Conservation (phyloP, 1,140 invertebrate species). For the Lepidurus apus region DNA sequence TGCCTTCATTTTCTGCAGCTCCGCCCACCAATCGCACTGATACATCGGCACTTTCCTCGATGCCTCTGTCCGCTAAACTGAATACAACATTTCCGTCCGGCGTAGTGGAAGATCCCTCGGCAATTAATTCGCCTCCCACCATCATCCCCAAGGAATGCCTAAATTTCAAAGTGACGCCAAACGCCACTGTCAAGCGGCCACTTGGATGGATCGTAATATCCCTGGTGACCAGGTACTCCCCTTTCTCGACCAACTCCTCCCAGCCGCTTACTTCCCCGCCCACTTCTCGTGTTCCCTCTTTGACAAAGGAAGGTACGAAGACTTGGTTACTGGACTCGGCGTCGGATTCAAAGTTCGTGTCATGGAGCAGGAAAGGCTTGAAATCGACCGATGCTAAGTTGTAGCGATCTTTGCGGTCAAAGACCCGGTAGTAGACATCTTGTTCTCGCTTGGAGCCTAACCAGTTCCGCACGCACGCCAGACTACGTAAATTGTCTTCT, state of each 20-base stretch:
- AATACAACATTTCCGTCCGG: conserved; percentile 50
- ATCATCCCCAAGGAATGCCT: conserved; percentile 90
- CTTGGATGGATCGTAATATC: conserved; percentile 87
- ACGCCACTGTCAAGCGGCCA: conserved; percentile 75
- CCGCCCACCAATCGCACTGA: conserved; percentile 72
- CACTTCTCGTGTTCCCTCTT: conserved; percentile 59
- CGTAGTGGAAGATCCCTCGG: conserved; percentile 53
- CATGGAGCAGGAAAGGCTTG: conserved; percentile 76
- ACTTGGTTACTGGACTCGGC: conserved; percentile 63
- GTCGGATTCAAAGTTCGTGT: conserved; percentile 73
- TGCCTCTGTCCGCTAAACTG: conserved; percentile 58
- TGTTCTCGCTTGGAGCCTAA: conserved; percentile 72
- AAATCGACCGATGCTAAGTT: conserved; percentile 83
- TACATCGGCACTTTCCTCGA: conserved; percentile 43
- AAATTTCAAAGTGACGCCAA: conserved; percentile 75
- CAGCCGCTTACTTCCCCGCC: conserved; percentile 84
- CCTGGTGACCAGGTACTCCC: conserved; percentile 74
- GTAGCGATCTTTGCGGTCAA: conserved; percentile 85
- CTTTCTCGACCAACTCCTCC: conserved; percentile 61
- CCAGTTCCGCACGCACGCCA: conserved; percentile 93
- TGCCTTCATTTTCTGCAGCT: conserved; percentile 64
- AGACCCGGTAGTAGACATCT: conserved; percentile 64
- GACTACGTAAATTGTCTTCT: conserved; percentile 84
- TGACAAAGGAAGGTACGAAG: conserved; percentile 69
- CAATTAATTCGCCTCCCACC: conserved; percentile 80